phyloP scores from a whole-genome alignment of 1,140 invertebrate genomes.

The Lepidostoma basale region DNA sequence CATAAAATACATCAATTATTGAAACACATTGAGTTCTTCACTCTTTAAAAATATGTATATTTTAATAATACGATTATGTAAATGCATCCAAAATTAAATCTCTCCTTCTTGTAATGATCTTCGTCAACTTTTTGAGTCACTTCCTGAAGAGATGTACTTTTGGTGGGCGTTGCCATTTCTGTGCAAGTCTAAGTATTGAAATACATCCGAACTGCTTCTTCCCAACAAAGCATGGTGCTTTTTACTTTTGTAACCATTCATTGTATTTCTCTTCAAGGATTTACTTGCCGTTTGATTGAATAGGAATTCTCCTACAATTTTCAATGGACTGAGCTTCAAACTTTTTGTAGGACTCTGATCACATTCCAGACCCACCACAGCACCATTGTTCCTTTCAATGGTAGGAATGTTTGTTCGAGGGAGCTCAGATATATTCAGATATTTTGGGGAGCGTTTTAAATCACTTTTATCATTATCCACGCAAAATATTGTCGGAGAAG shows the following conservation, averaged over 20 bases:
- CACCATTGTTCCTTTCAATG: neutral
- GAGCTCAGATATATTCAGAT: slow-evolving; percentile 14
- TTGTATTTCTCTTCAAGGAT: slow-evolving; percentile 23
- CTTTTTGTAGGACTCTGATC: slow-evolving; percentile 36
- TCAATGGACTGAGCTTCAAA: slow-evolving; percentile 35
- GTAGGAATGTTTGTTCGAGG: neutral
- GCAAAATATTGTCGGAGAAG: slow-evolving; percentile 4
- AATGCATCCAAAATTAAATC: too few relatives aligned
- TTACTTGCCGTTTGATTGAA: slow-evolving; percentile 36
- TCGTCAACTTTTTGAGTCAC: slow-evolving; percentile 7
- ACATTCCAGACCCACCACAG: slow-evolving; percentile 10
- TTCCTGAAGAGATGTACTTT: neutral
- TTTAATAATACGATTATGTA: too few relatives aligned
- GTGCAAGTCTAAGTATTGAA: slow-evolving; percentile 43
- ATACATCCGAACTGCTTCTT: slow-evolving; percentile 34
- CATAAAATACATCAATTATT: too few relatives aligned
- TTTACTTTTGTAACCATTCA: slow-evolving; percentile 27
- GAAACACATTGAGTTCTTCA: too few relatives aligned
- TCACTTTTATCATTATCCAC: slow-evolving; percentile 2
- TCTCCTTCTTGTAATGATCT: neutral
- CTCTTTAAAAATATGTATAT: too few relatives aligned
- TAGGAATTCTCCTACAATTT: slow-evolving; percentile 36
- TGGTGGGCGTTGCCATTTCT: slow-evolving; percentile 15
- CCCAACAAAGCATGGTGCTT: slow-evolving; percentile 16
- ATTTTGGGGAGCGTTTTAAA: slow-evolving; percentile 16